These are phyloP conservation scores for Haliaeetus leucogaster DNA, from an alignment of 2,113 vertebrate genomes.

Conservation along the genomic window DNA sequence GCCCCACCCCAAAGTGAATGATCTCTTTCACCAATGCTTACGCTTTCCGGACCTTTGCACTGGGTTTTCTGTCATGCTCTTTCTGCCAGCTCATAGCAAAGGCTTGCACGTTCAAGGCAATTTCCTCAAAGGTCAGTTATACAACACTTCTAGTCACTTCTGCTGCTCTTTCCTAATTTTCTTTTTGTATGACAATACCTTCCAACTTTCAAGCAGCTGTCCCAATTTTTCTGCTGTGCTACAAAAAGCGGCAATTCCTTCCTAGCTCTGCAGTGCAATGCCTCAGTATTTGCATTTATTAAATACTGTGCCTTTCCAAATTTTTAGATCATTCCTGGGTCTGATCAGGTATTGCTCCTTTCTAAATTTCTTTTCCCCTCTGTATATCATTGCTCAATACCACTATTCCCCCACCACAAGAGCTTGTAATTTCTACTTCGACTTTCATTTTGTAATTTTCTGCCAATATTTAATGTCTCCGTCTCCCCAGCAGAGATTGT, in stretches of 20 bases:
- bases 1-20: not conserved
- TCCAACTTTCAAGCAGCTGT: not conserved
- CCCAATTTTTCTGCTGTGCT: not conserved
- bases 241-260: not conserved
- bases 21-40: not conserved
- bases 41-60: not conserved
- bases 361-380: not conserved
- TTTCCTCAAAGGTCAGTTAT: not conserved
- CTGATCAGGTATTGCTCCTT: not conserved
- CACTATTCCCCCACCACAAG: not conserved
- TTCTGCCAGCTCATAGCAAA: not conserved
- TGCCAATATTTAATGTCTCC: constrained; percentile 13
- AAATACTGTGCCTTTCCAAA: not conserved
- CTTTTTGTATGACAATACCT: not conserved
- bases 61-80: not conserved
- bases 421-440: constrained; percentile 2
- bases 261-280: not conserved
- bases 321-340: not conserved
- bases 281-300: not conserved
- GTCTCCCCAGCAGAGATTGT: not conserved
- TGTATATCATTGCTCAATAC: not conserved
- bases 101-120: not conserved
- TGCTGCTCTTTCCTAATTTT: not conserved
- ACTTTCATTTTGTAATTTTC: constrained; percentile 19
- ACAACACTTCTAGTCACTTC: not conserved